Percentiles rank a stretch among this genome's conserved stretches.
phyloP scores from a whole-genome alignment of 2,888 invertebrate genomes.

The Malacosoma neustria region DNA sequence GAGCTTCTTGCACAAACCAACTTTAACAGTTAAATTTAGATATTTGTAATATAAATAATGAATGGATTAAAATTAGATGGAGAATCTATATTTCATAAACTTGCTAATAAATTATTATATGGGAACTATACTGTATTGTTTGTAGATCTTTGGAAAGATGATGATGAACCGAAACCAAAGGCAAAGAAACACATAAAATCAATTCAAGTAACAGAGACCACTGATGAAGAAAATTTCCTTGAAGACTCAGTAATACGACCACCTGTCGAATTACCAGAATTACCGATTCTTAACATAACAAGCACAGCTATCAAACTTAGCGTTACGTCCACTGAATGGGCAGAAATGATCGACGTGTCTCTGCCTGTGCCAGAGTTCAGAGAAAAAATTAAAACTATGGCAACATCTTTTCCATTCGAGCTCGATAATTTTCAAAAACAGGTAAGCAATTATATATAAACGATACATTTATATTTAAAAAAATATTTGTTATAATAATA shows the following conservation, averaged over 20 bases:
- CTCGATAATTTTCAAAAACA: conserved; percentile 98
- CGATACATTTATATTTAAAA: too few species aligned
- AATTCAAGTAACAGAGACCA: conserved; percentile 23
- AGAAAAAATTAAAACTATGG: conserved; percentile 87
- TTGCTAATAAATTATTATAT: too few species aligned
- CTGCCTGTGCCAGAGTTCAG: conserved; percentile 88
- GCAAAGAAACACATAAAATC: conserved; percentile 22
- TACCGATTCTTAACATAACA: conserved; percentile 82
- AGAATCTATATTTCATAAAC: too few species aligned
- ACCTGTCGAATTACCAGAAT: conserved; percentile 50
- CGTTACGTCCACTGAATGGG: conserved; percentile 84
- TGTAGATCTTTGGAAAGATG: conserved; percentile 62
- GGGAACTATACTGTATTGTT: too few species aligned
- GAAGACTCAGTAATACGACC: conserved; percentile 51
- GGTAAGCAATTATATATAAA: conserved; percentile 48
- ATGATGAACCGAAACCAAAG: conserved; percentile 32
- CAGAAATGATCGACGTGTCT: conserved; percentile 88
- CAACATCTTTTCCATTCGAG: conserved; percentile 91
- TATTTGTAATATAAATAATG: too few species aligned
- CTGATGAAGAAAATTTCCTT: conserved; percentile 49
- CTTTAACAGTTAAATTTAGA: too few species aligned
- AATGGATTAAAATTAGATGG: too few species aligned
- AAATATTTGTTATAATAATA: too few species aligned
- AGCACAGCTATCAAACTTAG: conserved; percentile 52
- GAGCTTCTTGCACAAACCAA: too few species aligned